phyloP scores from a whole-genome alignment of 2,797 vertebrate genomes.

The Helostoma temminkii region DNA sequence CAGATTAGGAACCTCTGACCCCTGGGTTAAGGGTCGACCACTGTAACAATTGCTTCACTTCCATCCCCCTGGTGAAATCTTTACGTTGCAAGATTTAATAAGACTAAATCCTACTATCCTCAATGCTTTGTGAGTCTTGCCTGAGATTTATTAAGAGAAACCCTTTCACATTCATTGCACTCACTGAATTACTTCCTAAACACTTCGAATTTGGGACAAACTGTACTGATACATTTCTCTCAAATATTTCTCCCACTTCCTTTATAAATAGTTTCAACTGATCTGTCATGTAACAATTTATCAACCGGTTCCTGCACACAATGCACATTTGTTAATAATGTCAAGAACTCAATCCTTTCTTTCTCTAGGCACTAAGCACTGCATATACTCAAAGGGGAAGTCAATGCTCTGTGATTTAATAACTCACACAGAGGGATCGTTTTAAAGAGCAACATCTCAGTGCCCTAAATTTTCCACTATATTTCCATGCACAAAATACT shows the following conservation, averaged over 20 bases:
- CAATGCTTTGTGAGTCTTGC: constrained; percentile 29
- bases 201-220: constrained; percentile 39
- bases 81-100: constrained; percentile 13
- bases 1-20: too few relatives aligned
- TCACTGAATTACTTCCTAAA: constrained; percentile 46
- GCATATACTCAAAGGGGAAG: constrained; percentile 33
- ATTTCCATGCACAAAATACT: constrained; percentile 13
- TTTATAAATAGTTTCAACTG: constrained; percentile 33
- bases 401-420: constrained; percentile 40
- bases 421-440: constrained; percentile 24
- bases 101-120: constrained; percentile 27
- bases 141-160: constrained; percentile 29
- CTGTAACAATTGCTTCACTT: too few relatives aligned
- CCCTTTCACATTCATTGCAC: constrained; percentile 31
- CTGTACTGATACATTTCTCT: constrained; percentile 30
- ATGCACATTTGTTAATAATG: constrained; percentile 48
- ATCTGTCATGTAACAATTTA: constrained; percentile 46
- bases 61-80: constrained; percentile 26
- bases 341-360: constrained; percentile 43
- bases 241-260: constrained; percentile 17
- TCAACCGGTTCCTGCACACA: constrained; percentile 38
- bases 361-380: constrained; percentile 43
- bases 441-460: constrained; percentile 33
- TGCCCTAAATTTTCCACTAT: not conserved
- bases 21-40: too few relatives aligned